phyloP scores from a whole-genome alignment of 2,888 invertebrate genomes.

The Nemapogon koenigi region DNA sequence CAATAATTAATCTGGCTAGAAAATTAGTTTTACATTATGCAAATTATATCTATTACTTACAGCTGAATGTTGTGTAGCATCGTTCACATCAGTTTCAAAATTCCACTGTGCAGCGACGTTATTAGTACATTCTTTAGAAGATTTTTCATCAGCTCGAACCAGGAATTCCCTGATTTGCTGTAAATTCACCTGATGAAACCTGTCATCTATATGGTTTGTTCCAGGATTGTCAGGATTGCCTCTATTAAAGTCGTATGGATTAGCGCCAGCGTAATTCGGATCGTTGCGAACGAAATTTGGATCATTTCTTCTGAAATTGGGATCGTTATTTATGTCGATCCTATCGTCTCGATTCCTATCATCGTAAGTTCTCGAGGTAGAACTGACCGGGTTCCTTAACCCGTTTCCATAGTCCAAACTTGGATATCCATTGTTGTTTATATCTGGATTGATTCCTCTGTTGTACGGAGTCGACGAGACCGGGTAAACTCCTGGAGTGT shows the following conservation, averaged over 20 bases:
- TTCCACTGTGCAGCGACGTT: constrained; percentile 91
- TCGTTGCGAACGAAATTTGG: constrained; percentile 57
- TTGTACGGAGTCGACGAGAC: constrained; percentile 39
- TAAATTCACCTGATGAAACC: constrained; percentile 44
- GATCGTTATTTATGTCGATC: constrained; percentile 52
- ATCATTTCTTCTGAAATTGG: constrained; percentile 52
- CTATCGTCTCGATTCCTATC: constrained; percentile 44
- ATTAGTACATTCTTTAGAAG: constrained; percentile 81
- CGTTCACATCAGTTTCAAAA: constrained; percentile 87
- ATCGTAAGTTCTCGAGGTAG: constrained; percentile 35
- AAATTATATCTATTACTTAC: too few species aligned
- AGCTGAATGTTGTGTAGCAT: constrained; percentile 81
- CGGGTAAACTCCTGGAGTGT: constrained; percentile 33
- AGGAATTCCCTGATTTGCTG: constrained; percentile 66
- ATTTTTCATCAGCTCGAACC: constrained; percentile 75
- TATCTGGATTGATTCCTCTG: constrained; percentile 43
- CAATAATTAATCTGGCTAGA: neutral
- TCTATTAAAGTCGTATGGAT: constrained; percentile 48
- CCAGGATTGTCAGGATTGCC: constrained; percentile 22
- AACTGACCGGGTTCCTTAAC: constrained; percentile 28
- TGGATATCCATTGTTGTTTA: constrained; percentile 53
- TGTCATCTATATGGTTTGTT: constrained; percentile 41
- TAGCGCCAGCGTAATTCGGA: constrained; percentile 46
- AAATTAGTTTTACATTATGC: neutral
- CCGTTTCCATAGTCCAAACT: constrained; percentile 36